Evolutionary conservation across 2,888 invertebrate species (phyloP), one percentile per base, ranked within the genome.

Genomic region (Stenolophus ochropezus): DNA sequence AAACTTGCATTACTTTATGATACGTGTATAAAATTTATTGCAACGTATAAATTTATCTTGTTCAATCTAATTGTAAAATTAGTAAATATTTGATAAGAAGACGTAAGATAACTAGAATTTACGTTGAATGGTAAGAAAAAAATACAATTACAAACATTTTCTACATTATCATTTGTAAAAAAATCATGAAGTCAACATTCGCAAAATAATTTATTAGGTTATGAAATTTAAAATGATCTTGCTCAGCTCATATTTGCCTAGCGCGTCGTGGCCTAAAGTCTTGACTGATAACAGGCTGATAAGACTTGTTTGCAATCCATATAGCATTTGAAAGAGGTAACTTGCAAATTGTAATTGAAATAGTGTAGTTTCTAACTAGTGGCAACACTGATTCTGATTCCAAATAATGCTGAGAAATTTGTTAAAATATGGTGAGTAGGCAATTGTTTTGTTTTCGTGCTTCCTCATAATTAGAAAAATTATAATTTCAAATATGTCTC

Each of bases 351-450:
- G n/a, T 33, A 18, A 42, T 4, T 61, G 18, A n/a, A 42, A 27
- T 56, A 33, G 61, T 77, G 77, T 77, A 42, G 49, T 61, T 20
- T 47, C 49, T 73, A 47, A 33, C 14, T 2, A 58, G 58, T 58
- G 42, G 53, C 21, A 56, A 56, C 56, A 56, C 56, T 56, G 56
- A 56, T 56, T 56, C 8, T 21, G 16, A 20, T 11, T n/a, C n/a
- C 14, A 49, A 49, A 56, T 56, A 33, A 79, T 79, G 79, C 53
- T 79, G 79, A 79, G 69, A 79, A 79, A 79, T 51, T 79, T 79
- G 51, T 69, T 79, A 18, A 51, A 79, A 79, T 51, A 71, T 53
- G 79, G 79, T 79, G 65, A 79, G 79, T 78, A 16, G 14, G 33
- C 18, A 61, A 61, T 61, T 61, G 61, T 69, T 69, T 69, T 69